Percentiles rank a stretch among this genome's conserved stretches.
Evolutionary conservation across 2,113 vertebrate genomes (phyloP).

Genomic region (Etheostoma cragini): DNA sequence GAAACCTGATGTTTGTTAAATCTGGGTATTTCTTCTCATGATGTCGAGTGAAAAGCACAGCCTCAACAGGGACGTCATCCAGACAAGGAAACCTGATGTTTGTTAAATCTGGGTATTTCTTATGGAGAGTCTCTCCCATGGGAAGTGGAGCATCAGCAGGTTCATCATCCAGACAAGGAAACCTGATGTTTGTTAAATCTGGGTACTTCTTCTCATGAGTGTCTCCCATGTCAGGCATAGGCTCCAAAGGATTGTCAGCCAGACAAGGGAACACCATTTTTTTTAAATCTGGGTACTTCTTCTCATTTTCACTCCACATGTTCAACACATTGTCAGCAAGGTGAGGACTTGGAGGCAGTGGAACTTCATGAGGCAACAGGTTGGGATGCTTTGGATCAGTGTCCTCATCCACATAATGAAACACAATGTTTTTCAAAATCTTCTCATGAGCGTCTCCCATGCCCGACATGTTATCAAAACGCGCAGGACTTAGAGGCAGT

Average conservation of each 20-base stretch:
- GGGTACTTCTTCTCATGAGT: background rate
- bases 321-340: background rate
- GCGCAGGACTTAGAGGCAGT: background rate
- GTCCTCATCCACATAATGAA: background rate
- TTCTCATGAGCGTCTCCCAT: background rate
- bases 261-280: too few relatives aligned
- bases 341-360: background rate
- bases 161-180: too few relatives aligned
- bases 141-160: background rate
- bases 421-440: background rate
- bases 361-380: background rate
- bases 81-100: background rate
- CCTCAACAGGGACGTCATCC: background rate
- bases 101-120: background rate
- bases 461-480: background rate
- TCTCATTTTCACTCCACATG: too few relatives aligned
- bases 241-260: too few relatives aligned
- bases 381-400: background rate
- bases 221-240: background rate
- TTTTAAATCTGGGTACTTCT: background rate
- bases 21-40: background rate
- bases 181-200: background rate
- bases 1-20: background rate
- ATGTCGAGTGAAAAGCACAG: too few relatives aligned
- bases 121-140: background rate